Evolutionary conservation across 2,888 invertebrate species (phyloP).

Genomic region (Asteroscopus sphinx): DNA sequence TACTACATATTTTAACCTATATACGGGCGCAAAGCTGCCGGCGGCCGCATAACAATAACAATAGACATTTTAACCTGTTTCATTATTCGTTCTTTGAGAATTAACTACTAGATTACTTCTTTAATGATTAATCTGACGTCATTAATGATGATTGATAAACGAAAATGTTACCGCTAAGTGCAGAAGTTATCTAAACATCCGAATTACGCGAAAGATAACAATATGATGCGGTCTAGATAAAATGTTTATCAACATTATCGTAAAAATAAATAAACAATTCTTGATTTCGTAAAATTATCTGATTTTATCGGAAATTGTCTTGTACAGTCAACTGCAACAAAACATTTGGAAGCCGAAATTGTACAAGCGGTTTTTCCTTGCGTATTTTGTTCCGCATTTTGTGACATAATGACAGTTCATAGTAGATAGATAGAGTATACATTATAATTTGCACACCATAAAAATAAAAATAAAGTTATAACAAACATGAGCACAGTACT

Average conservation of each 20-base stretch:
- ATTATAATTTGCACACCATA: no score
- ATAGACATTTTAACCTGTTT: no score
- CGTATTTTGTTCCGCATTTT: slow-evolving; percentile 9
- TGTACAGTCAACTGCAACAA: neutral
- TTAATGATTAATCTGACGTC: no score
- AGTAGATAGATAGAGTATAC: no score
- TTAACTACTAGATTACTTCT: no score
- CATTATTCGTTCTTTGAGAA: no score
- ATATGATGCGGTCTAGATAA: slow-evolving; percentile 30
- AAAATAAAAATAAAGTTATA: no score
- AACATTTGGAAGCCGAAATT: neutral
- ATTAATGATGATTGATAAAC: no score
- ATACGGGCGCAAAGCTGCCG: no score
- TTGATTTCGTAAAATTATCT: slow-evolving; percentile 21
- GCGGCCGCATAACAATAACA: no score
- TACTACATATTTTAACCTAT: no score
- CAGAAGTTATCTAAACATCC: neutral
- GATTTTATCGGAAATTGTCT: slow-evolving; percentile 10
- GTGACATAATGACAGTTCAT: slow-evolving; percentile 15
- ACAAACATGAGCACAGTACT: no score
- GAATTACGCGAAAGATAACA: slow-evolving; percentile 26
- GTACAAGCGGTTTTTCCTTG: neutral
- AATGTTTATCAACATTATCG: slow-evolving; percentile 29
- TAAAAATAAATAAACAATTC: slow-evolving; percentile 43
- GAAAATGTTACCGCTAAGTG: neutral